Percentiles rank a stretch among this genome's conserved stretches.
phyloP scores from a whole-genome alignment of 2,113 vertebrate species.

The Gallinago jamesoni region DNA sequence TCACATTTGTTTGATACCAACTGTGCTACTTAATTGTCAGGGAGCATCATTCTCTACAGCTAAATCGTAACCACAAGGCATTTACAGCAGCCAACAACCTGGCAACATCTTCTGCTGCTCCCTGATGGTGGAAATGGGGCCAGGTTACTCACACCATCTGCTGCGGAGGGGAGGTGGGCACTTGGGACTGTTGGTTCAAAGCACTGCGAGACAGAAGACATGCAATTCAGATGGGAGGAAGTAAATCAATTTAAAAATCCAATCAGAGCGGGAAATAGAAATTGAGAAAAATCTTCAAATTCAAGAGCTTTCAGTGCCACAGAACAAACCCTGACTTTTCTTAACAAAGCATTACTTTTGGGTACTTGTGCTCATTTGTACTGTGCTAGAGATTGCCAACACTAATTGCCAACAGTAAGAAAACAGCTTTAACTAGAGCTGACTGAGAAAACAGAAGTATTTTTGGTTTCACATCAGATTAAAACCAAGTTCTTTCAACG shows the following conservation, averaged over 20 bases:
- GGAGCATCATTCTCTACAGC: constrained; percentile 8
- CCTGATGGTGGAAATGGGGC: background rate
- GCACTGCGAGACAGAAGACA: background rate
- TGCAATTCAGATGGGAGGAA: background rate
- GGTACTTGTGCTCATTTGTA: background rate
- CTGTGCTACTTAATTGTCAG: constrained; percentile 11
- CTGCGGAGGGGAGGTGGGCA: background rate
- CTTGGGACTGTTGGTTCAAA: background rate
- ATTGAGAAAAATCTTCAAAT: background rate
- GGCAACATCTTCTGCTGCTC: constrained; percentile 4
- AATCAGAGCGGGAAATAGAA: background rate
- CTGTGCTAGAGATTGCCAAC: background rate
- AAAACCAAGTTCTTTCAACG: background rate
- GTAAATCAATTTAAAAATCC: background rate
- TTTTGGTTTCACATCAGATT: background rate
- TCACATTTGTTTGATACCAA: constrained; percentile 30
- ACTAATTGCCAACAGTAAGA: background rate
- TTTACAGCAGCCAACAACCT: background rate
- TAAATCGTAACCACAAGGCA: background rate
- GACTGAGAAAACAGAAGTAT: background rate
- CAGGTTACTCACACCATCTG: constrained; percentile 25
- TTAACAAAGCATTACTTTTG: background rate
- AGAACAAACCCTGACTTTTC: background rate
- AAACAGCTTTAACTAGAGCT: background rate
- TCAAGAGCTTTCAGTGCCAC: background rate